Base-by-base conservation (phyloP, 2,797 vertebrate genomes). In the Lycodopsis pacificus region DNA sequence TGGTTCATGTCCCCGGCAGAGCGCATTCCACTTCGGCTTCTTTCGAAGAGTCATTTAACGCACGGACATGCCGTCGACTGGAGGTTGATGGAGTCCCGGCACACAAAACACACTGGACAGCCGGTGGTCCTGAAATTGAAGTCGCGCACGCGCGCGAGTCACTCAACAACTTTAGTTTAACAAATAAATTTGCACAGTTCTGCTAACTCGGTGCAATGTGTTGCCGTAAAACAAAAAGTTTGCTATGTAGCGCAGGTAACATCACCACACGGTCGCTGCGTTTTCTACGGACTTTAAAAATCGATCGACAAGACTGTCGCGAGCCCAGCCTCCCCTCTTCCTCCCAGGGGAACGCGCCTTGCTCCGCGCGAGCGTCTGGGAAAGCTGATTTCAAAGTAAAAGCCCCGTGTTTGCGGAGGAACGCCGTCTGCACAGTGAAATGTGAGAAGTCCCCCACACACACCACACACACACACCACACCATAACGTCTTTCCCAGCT, bases 91-190 rank as follows among this genome's bases (percentile, higher is more conserved):
- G 46, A 32, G 27, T 46, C 68, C 63, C 49, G 17, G 17, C 51
- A 5, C 57, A 51, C n/a, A 13, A n/a, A 38, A 0, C 2, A 19
- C 57, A 12, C 64, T 48, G 74, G 79, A 83, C 71, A 82, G 84
- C 76, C 79, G 73, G 44, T 77, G 89, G 86, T 89, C 90, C 86
- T 90, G 85, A 89, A 83, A 87, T 58, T 83, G 80, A 70, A 80
- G 73, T 42, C 12, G 71, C 34, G 38, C 30, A 7, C 27, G 27
- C 10, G 20, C 48, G n/a, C 49, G 49, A 10, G 51, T 61, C 64
- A 27, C 17, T 22, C 63, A 3, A 0, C 20, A 57, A 46, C 19
- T 71, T 62, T 51, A 57, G 5, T 58, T 32, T 48, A 8, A 38
- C 61, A 42, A 71, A 38, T 32, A 38, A 27, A 10, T 25, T 4